Evolutionary conservation across 2,797 vertebrate genomes (phyloP).

Genomic region (Liparis tanakae): DNA sequence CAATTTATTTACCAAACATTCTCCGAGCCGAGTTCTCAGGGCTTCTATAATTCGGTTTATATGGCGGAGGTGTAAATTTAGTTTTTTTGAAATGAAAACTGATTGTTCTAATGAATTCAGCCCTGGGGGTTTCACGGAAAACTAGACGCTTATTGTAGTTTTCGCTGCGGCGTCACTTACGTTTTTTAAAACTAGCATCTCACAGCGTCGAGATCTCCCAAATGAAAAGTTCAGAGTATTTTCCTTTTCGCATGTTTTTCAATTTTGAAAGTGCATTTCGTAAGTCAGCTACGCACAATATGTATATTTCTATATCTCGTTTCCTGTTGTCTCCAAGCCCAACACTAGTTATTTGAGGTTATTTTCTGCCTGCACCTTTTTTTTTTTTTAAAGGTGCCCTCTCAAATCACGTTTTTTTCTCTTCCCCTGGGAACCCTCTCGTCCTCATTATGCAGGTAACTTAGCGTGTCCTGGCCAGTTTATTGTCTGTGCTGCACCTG

Average conservation of each 20-base stretch:
- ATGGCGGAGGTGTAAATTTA: constrained; percentile 35
- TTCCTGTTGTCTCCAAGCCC: neutral
- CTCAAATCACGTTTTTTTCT: neutral
- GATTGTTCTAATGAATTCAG: constrained; percentile 16
- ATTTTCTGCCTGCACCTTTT: neutral
- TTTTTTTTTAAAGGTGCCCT: neutral
- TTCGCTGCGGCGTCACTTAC: neutral
- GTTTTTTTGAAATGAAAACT: neutral
- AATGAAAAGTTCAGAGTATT: constrained; percentile 1
- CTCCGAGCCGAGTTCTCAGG: constrained; percentile 60
- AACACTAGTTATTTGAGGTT: neutral
- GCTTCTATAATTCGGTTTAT: constrained; percentile 43
- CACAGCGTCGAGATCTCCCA: neutral
- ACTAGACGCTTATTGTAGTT: constrained; percentile 4
- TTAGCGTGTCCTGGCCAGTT: neutral
- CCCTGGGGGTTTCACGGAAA: constrained; percentile 13
- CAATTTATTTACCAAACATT: constrained; percentile 74
- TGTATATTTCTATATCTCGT: neutral
- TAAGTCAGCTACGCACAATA: neutral
- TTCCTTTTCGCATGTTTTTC: neutral
- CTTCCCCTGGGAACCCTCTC: neutral
- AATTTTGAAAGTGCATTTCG: neutral
- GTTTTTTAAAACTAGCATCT: constrained; percentile 18
- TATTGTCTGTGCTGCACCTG: constrained; percentile 38
- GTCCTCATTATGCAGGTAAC: neutral